Conservation (phyloP, 2,113 vertebrate species). For the Erpornis zantholeuca region DNA sequence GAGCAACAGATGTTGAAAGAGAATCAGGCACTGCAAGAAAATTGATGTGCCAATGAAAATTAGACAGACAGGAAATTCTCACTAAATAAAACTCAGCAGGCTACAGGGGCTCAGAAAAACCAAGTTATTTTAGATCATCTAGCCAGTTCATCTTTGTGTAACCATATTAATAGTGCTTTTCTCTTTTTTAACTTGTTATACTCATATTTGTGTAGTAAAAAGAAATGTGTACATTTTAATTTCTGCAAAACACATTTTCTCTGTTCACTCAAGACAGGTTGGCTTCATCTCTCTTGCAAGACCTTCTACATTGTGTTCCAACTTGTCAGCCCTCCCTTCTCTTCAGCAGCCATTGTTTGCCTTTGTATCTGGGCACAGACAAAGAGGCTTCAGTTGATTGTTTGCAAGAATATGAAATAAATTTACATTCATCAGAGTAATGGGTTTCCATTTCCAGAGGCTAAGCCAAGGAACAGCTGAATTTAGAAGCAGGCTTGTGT, state of each 20-base stretch:
- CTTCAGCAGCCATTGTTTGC: not conserved
- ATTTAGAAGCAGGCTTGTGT: slow-evolving; percentile 32
- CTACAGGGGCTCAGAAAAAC: not conserved
- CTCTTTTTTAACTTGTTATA: not conserved
- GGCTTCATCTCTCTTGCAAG: not conserved
- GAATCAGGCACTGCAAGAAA: slow-evolving; percentile 49
- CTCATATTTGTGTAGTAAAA: not conserved
- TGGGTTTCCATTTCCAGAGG: not conserved
- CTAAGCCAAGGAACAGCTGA: not conserved
- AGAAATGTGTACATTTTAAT: not conserved
- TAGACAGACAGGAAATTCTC: slow-evolving; percentile 45
- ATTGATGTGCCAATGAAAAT: slow-evolving; percentile 59
- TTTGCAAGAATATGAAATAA: slow-evolving; percentile 20
- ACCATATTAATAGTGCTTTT: not conserved
- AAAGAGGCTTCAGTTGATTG: slow-evolving; percentile 7
- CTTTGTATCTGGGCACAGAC: not conserved
- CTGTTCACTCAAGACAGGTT: not conserved
- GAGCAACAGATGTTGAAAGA: slow-evolving; percentile 65
- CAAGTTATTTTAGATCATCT: not conserved
- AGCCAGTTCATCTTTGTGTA: not conserved
- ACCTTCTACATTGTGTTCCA: not conserved
- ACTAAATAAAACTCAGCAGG: slow-evolving; percentile 40
- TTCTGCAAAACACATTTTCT: not conserved
- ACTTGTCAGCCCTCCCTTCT: not conserved
- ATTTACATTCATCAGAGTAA: not conserved